Conservation (phyloP, 2,888 invertebrate species). For the Thecophora atra region DNA sequence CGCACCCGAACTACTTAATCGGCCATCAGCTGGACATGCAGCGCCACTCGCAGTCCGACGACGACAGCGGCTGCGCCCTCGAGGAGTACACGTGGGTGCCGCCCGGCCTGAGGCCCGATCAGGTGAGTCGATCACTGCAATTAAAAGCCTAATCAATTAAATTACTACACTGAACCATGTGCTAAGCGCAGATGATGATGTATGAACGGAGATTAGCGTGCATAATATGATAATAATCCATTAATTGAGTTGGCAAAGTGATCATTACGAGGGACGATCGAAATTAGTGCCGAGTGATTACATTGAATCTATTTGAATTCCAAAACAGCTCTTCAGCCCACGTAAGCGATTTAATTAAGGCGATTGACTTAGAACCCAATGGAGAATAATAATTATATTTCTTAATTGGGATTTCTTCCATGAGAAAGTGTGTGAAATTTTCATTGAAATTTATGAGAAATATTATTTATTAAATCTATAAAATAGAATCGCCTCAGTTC, state of each 20-base stretch:
- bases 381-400: no score
- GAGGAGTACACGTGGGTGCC: conserved; percentile 99
- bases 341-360: no score
- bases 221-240: neutral
- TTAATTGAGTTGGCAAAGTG: neutral
- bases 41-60: conserved; percentile 92
- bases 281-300: no score
- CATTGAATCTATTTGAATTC: no score
- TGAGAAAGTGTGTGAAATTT: no score
- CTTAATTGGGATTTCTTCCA: no score
- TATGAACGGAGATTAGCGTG: neutral
- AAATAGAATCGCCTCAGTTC: no score
- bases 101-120: conserved; percentile 93
- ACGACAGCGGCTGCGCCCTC: conserved; percentile 97
- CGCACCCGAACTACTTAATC: conserved; percentile 60
- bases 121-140: conserved; percentile 72
- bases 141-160: neutral
- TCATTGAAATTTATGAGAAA: no score
- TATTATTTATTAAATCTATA: no score
- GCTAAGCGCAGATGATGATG: neutral
- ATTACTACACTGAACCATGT: neutral
- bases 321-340: no score
- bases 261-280: no score
- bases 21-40: conserved; percentile 74
- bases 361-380: no score